Evolutionary conservation across 2,888 invertebrate genomes (phyloP).

Genomic region (Amiota communis): DNA sequence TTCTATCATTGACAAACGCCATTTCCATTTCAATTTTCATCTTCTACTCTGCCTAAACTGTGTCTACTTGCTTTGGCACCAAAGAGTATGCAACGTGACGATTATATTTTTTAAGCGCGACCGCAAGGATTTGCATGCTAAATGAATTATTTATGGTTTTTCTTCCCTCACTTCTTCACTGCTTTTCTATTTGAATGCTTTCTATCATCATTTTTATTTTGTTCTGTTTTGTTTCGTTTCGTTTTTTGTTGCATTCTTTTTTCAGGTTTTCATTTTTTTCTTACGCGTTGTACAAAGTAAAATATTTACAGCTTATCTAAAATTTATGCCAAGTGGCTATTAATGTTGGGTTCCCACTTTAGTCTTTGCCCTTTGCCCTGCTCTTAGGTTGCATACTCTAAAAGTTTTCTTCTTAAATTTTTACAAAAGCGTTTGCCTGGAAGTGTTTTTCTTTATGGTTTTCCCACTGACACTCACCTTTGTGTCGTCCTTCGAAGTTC

Average conservation of each 20-base stretch:
- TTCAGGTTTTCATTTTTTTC: conserved; percentile 1
- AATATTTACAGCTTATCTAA: conserved; percentile 60
- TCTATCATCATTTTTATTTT: conserved; percentile 38
- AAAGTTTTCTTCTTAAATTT: background rate
- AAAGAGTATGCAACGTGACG: conserved; percentile 46
- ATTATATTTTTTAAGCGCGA: conserved; percentile 45
- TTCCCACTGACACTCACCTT: conserved; percentile 64
- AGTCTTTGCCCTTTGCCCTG: conserved; percentile 43
- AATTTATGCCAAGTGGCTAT: conserved; percentile 68
- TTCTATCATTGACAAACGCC: conserved; percentile 35
- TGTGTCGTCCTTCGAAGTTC: conserved; percentile 69
- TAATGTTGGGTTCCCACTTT: conserved; percentile 52
- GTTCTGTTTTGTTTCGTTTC: conserved; percentile 44
- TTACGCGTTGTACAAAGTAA: conserved; percentile 43
- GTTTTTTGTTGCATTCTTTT: conserved; percentile 36
- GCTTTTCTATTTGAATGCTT: background rate
- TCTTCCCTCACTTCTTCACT: conserved; percentile 29
- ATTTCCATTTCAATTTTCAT: background rate
- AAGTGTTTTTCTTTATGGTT: conserved; percentile 25
- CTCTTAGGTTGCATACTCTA: conserved; percentile 22
- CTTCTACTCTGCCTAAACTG: background rate
- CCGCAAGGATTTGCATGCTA: conserved; percentile 64
- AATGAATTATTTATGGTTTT: conserved; percentile 65
- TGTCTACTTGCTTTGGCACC: conserved; percentile 24
- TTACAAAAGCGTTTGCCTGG: background rate